A percentile compares a stretch with the other conserved stretches of the same genome.
phyloP scores from a whole-genome alignment of 1,140 invertebrate species.

The Acyrthosiphon pisum region DNA sequence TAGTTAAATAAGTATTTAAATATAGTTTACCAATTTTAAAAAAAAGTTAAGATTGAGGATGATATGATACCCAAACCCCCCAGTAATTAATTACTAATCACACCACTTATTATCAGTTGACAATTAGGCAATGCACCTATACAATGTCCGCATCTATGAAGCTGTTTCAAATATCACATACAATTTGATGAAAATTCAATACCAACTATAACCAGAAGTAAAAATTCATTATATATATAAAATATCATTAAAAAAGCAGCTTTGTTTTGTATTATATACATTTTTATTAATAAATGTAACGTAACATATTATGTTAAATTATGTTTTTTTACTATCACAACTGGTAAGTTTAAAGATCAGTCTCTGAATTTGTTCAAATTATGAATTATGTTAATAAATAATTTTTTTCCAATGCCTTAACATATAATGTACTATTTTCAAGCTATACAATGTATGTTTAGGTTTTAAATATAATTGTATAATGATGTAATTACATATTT shows the following conservation, averaged over 20 bases:
- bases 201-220: neutral
- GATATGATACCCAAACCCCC: too few species aligned
- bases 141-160: too few species aligned
- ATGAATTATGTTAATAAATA: neutral
- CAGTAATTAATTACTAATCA: too few species aligned
- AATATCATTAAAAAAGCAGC: neutral
- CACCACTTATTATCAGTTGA: too few species aligned
- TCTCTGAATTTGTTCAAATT: neutral
- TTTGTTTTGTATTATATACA: neutral
- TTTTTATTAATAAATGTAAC: neutral
- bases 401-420: neutral
- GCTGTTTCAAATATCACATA: neutral
- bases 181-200: neutral
- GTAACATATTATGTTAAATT: neutral
- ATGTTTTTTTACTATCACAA: neutral
- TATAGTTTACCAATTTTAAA: too few species aligned
- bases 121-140: too few species aligned
- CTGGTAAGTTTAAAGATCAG: neutral
- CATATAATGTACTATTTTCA: neutral
- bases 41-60: too few species aligned
- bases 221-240: too few species aligned
- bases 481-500: neutral
- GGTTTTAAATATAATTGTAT: neutral
- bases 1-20: too few species aligned
- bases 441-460: neutral